phyloP scores from a whole-genome alignment of 2,113 vertebrate species.

The Salvelinus namaycush region DNA sequence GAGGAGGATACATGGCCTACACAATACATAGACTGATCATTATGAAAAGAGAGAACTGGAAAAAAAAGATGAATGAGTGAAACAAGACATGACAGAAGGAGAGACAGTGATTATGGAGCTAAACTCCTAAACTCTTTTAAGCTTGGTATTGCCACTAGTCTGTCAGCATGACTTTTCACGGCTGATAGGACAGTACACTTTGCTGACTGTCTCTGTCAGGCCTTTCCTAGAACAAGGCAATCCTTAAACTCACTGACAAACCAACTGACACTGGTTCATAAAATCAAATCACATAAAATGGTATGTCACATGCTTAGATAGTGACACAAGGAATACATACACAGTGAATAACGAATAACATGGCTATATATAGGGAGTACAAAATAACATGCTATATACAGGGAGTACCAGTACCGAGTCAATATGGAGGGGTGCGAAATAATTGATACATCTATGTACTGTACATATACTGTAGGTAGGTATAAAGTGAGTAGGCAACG shows the following conservation, averaged over 20 bases:
- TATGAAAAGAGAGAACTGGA: too few species aligned
- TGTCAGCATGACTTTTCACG: not conserved
- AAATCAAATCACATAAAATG: too few species aligned
- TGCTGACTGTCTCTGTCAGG: not conserved
- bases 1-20: not conserved
- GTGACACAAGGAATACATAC: too few species aligned
- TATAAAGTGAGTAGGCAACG: too few species aligned
- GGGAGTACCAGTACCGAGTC: too few species aligned
- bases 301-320: too few species aligned
- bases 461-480: too few species aligned
- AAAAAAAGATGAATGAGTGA: not conserved
- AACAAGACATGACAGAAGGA: not conserved
- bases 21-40: not conserved
- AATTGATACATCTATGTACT: too few species aligned
- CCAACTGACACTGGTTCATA: slow-evolving; percentile 12
- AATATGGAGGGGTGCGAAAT: too few species aligned
- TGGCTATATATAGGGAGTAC: too few species aligned
- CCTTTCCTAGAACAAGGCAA: not conserved
- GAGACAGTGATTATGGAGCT: not conserved
- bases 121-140: not conserved
- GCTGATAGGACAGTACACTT: not conserved
- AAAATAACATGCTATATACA: too few species aligned
- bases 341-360: too few species aligned
- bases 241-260: not conserved
- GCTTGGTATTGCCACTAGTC: not conserved